Evolutionary conservation across 2,113 vertebrate genomes (phyloP).

Genomic region (Sapayoa aenigma): DNA sequence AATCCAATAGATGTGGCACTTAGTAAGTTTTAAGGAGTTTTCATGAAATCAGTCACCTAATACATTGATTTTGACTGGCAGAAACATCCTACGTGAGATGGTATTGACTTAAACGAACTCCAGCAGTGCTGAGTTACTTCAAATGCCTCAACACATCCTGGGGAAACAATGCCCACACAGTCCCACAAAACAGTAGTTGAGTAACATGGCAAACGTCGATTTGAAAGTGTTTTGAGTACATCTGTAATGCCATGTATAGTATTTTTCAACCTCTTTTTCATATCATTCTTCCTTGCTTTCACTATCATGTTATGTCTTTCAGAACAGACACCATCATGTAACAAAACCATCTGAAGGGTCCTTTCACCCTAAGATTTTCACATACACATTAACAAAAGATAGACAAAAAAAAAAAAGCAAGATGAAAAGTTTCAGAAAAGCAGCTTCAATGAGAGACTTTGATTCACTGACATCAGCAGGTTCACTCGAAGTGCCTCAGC

Average conservation of each 20-base stretch:
- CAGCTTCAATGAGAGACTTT: neutral
- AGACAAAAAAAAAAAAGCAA: neutral
- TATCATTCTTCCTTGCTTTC: neutral
- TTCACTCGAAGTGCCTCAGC: neutral
- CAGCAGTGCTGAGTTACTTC: neutral
- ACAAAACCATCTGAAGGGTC: neutral
- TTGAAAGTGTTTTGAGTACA: neutral
- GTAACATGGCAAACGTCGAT: neutral
- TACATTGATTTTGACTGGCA: neutral
- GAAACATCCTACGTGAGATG: neutral
- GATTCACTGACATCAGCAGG: neutral
- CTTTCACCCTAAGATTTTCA: neutral
- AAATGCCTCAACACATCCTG: neutral
- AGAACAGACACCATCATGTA: neutral
- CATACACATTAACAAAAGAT: neutral
- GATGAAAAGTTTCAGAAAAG: neutral
- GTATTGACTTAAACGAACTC: neutral
- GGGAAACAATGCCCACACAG: neutral
- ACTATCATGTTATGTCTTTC: neutral
- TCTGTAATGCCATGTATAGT: neutral
- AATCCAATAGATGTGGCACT: neutral
- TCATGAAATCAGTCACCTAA: neutral
- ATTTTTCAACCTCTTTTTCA: neutral
- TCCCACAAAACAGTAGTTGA: neutral
- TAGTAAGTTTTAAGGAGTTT: neutral